phyloP scores from a whole-genome alignment of 2,113 vertebrate species.

The Phaetusa simplex region DNA sequence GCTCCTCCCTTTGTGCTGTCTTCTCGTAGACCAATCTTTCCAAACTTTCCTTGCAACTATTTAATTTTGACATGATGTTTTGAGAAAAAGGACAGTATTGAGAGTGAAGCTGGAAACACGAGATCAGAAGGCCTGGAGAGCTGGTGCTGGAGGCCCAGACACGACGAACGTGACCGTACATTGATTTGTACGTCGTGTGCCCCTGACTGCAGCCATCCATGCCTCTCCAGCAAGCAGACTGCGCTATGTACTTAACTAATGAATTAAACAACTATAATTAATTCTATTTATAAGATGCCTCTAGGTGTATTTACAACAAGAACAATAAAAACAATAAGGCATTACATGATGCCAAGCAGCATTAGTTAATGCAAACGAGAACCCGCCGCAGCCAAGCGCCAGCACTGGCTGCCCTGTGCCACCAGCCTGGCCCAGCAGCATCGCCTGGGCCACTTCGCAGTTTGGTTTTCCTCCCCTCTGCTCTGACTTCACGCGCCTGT shows the following conservation, averaged over 20 bases:
- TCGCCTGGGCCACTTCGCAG: not conserved
- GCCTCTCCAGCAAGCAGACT: not conserved
- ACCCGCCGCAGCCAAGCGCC: not conserved
- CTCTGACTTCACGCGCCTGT: not conserved
- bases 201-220: not conserved
- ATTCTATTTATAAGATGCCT: slow-evolving; percentile 64
- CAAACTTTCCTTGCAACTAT: not conserved
- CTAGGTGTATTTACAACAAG: slow-evolving; percentile 64
- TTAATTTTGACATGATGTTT: not conserved
- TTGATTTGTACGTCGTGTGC: not conserved
- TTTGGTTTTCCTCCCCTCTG: not conserved
- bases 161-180: not conserved
- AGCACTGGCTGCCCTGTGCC: not conserved
- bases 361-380: slow-evolving; percentile 26
- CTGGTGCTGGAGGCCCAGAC: not conserved
- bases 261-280: slow-evolving; percentile 63
- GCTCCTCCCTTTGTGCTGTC: not conserved
- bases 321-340: slow-evolving; percentile 57
- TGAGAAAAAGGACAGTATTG: not conserved
- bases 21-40: not conserved
- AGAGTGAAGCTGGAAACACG: not conserved
- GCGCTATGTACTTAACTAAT: not conserved
- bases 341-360: slow-evolving; percentile 38
- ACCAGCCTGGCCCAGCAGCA: not conserved
- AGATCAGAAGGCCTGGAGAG: not conserved